Percentiles rank a stretch among this genome's conserved stretches.
phyloP scores from a whole-genome alignment of 2,113 vertebrate genomes.

The Xenopus borealis region DNA sequence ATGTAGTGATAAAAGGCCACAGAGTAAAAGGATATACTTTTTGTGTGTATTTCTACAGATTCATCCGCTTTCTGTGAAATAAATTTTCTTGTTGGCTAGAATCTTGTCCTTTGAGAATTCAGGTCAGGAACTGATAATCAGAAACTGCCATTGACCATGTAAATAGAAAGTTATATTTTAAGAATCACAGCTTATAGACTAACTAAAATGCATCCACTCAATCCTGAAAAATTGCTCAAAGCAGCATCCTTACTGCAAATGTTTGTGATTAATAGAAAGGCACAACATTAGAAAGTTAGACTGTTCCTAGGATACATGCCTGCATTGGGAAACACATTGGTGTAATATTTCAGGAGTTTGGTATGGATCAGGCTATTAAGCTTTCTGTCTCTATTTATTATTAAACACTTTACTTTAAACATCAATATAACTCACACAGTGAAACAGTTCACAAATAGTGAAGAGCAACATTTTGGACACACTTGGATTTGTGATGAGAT shows the following conservation, averaged over 20 bases:
- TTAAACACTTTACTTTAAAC: not conserved
- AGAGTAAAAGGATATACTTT: slow-evolving; percentile 26
- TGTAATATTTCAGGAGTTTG: not conserved
- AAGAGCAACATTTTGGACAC: too few relatives aligned
- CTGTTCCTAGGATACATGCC: not conserved
- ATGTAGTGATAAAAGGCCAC: slow-evolving; percentile 38
- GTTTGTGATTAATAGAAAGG: not conserved
- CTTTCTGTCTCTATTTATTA: not conserved
- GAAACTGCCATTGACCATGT: slow-evolving; percentile 7
- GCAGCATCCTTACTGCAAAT: not conserved
- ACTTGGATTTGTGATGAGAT: too few relatives aligned
- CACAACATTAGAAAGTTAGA: not conserved
- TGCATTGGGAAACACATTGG: not conserved
- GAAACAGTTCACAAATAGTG: not conserved
- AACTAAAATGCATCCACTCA: not conserved
- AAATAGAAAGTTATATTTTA: not conserved
- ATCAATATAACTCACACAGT: not conserved
- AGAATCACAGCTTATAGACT: not conserved
- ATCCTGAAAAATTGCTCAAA: not conserved
- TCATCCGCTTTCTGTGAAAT: slow-evolving; percentile 38
- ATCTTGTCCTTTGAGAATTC: slow-evolving; percentile 27
- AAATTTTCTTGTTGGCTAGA: slow-evolving; percentile 39
- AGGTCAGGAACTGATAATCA: slow-evolving; percentile 20
- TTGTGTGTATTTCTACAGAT: slow-evolving; percentile 23
- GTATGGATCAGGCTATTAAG: not conserved